Evolutionary conservation across 2,113 vertebrate species (phyloP).

Genomic region (Pteronura brasiliensis): DNA sequence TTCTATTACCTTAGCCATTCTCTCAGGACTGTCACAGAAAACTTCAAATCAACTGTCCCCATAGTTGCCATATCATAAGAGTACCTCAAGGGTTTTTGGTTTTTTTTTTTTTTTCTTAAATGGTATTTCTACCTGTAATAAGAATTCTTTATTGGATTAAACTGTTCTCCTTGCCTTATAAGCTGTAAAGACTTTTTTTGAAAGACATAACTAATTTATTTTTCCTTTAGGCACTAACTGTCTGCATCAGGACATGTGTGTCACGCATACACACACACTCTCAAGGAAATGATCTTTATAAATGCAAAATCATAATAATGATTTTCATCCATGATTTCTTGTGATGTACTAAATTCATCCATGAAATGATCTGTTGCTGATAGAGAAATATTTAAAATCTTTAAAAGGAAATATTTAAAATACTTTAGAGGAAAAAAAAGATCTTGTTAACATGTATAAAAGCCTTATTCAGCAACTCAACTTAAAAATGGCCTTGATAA

Average conservation of each 20-base stretch:
- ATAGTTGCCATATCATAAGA: neutral
- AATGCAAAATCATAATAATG: conserved; percentile 4
- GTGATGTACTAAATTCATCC: neutral
- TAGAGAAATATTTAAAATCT: neutral
- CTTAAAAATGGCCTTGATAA: neutral
- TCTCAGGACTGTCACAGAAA: neutral
- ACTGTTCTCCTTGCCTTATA: neutral
- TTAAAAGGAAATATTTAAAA: neutral
- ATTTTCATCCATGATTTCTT: neutral
- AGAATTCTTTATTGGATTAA: neutral
- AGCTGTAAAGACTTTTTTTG: neutral
- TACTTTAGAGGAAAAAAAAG: neutral
- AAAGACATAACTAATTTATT: neutral
- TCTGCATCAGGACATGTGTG: neutral
- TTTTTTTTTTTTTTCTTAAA: neutral
- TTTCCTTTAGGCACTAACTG: neutral
- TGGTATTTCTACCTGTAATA: neutral
- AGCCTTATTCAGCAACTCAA: neutral
- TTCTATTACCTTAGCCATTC: neutral
- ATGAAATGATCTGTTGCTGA: neutral
- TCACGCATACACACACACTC: too few relatives aligned
- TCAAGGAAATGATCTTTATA: conserved; percentile 16
- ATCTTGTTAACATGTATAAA: neutral
- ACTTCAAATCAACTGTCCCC: neutral
- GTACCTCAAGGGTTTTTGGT: neutral